These are phyloP conservation scores for Caranx ignobilis DNA, from an alignment of 2,113 vertebrate genomes.

Conservation along the genomic window DNA sequence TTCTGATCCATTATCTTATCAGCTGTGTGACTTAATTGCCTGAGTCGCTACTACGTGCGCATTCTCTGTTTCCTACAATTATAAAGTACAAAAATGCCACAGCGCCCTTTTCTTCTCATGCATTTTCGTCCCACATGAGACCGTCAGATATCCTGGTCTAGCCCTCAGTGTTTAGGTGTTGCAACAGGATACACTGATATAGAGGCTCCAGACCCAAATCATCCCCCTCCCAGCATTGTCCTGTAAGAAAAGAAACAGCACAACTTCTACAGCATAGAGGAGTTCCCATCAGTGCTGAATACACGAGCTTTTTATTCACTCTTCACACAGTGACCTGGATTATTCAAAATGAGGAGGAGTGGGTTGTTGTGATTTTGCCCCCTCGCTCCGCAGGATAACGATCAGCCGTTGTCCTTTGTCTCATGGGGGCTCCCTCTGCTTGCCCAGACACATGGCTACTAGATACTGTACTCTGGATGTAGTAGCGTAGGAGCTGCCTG, in stretches of 20 bases:
- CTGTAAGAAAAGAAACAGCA: neutral
- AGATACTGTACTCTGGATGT: slow-evolving; percentile 8
- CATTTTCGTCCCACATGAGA: slow-evolving; percentile 4
- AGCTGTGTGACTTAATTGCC: neutral
- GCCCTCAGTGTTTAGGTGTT: slow-evolving; percentile 43
- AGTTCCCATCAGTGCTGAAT: neutral
- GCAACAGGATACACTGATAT: slow-evolving; percentile 48
- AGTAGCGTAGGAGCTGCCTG: slow-evolving; percentile 43
- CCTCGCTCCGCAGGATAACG: neutral
- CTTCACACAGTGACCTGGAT: neutral
- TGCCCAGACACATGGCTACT: slow-evolving; percentile 10
- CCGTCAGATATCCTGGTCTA: neutral
- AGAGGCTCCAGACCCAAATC: neutral
- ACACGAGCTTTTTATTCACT: neutral
- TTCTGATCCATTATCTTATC: neutral
- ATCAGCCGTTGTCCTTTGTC: slow-evolving; percentile 46
- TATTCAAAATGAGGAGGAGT: neutral
- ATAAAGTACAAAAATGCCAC: neutral
- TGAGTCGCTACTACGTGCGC: neutral
- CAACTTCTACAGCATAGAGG: neutral
- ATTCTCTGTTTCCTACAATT: neutral
- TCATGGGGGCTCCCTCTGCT: slow-evolving; percentile 20
- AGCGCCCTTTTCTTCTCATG: neutral
- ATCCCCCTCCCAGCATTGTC: neutral
- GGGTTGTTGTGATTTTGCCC: neutral